Conservation (phyloP, 2,888 invertebrate genomes). For the Macrosiphum euphorbiae region DNA sequence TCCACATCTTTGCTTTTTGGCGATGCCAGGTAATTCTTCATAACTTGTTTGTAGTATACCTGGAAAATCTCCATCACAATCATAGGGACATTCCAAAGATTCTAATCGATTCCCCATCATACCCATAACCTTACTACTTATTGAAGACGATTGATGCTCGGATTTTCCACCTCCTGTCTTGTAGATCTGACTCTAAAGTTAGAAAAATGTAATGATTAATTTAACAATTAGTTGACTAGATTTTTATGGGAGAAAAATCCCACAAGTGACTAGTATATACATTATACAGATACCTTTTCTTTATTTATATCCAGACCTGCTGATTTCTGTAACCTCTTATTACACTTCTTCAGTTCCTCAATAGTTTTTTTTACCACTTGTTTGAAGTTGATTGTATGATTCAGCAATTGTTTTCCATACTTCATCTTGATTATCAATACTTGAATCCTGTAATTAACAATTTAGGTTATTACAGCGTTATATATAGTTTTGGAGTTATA, state of each 20-base stretch:
- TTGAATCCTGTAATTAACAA: too few relatives aligned
- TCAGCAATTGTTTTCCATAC: constrained; percentile 1
- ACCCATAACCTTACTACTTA: background rate
- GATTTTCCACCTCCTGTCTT: background rate
- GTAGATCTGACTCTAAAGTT: background rate
- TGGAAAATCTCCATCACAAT: constrained; percentile 20
- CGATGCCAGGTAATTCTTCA: too few relatives aligned
- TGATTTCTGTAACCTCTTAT: background rate
- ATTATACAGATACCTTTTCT: background rate
- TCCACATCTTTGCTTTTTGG: too few relatives aligned
- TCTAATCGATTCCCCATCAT: background rate
- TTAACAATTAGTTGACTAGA: background rate
- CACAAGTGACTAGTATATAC: background rate
- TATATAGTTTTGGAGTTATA: too few relatives aligned
- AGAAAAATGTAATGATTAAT: background rate
- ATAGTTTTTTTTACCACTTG: constrained; percentile 2
- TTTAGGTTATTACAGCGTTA: too few relatives aligned
- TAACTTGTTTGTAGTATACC: background rate
- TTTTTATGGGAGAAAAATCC: background rate
- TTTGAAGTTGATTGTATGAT: background rate
- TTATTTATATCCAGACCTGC: background rate
- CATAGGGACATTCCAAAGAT: background rate
- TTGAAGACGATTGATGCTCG: background rate
- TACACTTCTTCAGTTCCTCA: background rate
- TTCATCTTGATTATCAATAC: background rate